Evolutionary conservation across 1,140 invertebrate genomes (phyloP), one percentile per base, ranked within the genome.

Genomic region (Zeugodacus cucurbitae): DNA sequence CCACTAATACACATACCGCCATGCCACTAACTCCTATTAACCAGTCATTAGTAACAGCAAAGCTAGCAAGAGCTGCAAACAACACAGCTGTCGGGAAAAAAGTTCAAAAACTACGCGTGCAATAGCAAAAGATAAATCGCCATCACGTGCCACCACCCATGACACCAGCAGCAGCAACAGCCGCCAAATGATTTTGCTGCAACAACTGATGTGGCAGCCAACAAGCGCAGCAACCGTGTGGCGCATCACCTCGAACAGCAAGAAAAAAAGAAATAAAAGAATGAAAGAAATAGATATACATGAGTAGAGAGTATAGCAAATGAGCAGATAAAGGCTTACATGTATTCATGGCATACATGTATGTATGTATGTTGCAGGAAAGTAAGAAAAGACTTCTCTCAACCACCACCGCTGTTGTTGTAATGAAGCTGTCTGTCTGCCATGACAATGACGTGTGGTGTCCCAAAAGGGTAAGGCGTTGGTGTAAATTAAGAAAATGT

Each of bases 61-160:
- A 67, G 29, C 11, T n/a, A n/a, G 4, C 0, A 67, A 4, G 34
- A 67, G 8, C 29, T 32, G 29, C 11, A 17, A 67, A 67, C 29
- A 17, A 32, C 3, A n/a, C n/a, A n/a, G n/a, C n/a, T n/a, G n/a
- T n/a, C 8, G 17, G 29, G 11, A 20, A 41, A 37, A 74, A 20
- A 34, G 64, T 32, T 41, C 34, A 37, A 41, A 14, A 44, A 29
- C 64, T 29, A 32, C 3, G 11, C 26, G n/a, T 0, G 10, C 64
- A 67, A 67, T 10, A 82, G 8, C n/a, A 48, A 82, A 82, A 26
- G 34, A 82, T 82, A 82, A 82, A 48, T 82, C 74, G n/a, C 74
- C 22, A 54, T 44, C 74, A 82, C 74, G 26, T 82, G 41, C 74
- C 41, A 48, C n/a, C 58, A 62, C 58, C 2, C 22, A 26, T n/a